Percentiles rank a stretch among this genome's conserved stretches.
Conservation (phyloP, 1,140 invertebrate genomes). For the Parasteatoda tepidariorum region DNA sequence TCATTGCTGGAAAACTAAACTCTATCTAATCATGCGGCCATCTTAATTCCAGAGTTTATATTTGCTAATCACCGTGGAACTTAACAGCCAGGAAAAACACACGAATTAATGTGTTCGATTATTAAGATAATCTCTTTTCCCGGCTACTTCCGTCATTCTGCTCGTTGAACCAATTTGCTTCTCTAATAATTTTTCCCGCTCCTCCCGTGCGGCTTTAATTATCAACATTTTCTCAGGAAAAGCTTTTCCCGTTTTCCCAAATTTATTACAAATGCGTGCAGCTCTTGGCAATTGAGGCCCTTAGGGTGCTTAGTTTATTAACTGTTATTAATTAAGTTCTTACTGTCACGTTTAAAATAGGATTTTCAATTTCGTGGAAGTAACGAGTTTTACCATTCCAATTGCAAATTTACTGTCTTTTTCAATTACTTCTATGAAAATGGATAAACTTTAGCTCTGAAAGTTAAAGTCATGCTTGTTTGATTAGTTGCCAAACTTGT, state of each 20-base stretch:
- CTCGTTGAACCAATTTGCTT: conserved; percentile 32
- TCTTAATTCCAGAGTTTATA: too few species aligned
- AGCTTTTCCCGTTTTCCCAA: background rate
- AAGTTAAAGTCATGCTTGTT: too few species aligned
- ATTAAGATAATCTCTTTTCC: conserved; percentile 32
- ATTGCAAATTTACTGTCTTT: too few species aligned
- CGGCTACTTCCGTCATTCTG: background rate
- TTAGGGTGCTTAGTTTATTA: conserved; percentile 5
- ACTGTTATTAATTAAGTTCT: conserved; percentile 25
- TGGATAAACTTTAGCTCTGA: too few species aligned
- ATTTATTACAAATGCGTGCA: conserved; percentile 4
- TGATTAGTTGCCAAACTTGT: too few species aligned
- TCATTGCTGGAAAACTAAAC: too few species aligned
- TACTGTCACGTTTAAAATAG: background rate
- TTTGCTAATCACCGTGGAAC: background rate
- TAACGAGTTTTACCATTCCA: too few species aligned
- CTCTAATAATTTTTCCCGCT: conserved; percentile 32
- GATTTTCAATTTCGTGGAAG: too few species aligned
- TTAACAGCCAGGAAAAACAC: background rate
- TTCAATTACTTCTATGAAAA: too few species aligned
- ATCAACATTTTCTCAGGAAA: conserved; percentile 13
- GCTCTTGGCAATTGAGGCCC: background rate
- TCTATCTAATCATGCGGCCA: too few species aligned
- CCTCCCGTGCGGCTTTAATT: conserved; percentile 26
- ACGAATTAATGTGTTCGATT: conserved; percentile 19